Conservation (phyloP, 2,888 invertebrate species). For the Tubulanus polymorphus region DNA sequence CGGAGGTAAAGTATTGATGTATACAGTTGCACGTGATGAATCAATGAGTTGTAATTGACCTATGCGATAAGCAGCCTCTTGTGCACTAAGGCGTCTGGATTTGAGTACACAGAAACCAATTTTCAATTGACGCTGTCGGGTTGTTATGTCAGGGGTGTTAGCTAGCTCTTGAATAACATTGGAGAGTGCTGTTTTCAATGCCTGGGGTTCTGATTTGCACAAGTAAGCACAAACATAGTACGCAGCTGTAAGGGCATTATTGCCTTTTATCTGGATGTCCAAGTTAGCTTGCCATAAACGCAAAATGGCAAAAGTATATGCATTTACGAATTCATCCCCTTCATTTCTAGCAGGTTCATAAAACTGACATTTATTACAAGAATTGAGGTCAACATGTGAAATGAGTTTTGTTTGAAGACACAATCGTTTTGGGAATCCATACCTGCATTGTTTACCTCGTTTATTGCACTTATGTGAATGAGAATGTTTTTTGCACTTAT, state of each 20-base stretch:
- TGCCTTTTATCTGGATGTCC: constrained; percentile 19
- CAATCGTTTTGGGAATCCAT: constrained; percentile 15
- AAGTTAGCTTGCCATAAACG: constrained; percentile 15
- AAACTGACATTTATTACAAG: no score
- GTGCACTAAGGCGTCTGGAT: constrained; percentile 15
- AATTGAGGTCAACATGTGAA: no score
- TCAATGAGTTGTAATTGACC: constrained; percentile 12
- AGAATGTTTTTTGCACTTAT: constrained; percentile 17
- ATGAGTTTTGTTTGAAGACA: constrained; percentile 13
- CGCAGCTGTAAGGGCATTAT: constrained; percentile 22
- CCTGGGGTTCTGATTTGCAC: constrained; percentile 23
- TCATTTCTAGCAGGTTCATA: no score
- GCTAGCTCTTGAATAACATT: no score
- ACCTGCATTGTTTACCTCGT: no score
- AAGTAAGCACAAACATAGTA: constrained; percentile 25
- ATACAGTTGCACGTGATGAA: constrained; percentile 11
- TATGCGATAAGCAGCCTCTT: constrained; percentile 17
- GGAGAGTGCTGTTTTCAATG: constrained; percentile 9
- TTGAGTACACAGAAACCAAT: constrained; percentile 13
- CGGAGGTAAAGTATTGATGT: constrained; percentile 13
- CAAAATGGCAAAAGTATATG: constrained; percentile 13
- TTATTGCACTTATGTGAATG: constrained; percentile 19
- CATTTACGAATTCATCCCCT: constrained; percentile 11
- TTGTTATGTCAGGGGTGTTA: constrained; percentile 9
- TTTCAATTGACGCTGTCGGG: constrained; percentile 10